These are phyloP conservation scores for Baronia brevicornis DNA, from an alignment of 2,888 invertebrate genomes.

Conservation along the genomic window DNA sequence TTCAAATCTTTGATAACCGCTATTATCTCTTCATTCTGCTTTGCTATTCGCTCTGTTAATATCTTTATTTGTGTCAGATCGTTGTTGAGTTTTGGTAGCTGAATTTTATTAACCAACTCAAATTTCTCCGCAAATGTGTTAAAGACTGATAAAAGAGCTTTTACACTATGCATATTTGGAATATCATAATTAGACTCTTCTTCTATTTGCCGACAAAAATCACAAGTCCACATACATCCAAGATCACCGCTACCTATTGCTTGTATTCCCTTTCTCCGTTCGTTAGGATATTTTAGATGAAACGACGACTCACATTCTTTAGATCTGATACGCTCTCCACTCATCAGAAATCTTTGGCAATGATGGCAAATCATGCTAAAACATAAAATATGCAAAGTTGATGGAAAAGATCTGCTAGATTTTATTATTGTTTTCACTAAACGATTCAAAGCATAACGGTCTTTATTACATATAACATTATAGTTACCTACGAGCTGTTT, in stretches of 20 bases:
- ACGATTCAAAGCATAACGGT: too few species aligned
- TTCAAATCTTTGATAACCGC: slow-evolving; percentile 36
- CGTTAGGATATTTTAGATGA: slow-evolving; percentile 31
- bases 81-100: slow-evolving; percentile 47
- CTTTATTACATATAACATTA: too few species aligned
- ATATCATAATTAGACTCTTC: slow-evolving; percentile 17
- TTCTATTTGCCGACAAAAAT: slow-evolving; percentile 32
- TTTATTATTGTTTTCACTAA: too few species aligned
- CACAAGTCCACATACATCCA: slow-evolving; percentile 46
- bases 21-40: slow-evolving; percentile 48
- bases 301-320: slow-evolving; percentile 34
- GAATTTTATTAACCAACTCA: slow-evolving; percentile 53
- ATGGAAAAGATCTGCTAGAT: too few species aligned
- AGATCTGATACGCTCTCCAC: slow-evolving; percentile 36
- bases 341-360: slow-evolving; percentile 35
- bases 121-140: slow-evolving; percentile 44
- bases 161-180: slow-evolving; percentile 23
- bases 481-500: too few species aligned
- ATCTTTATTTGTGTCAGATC: slow-evolving; percentile 44
- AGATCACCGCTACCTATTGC: slow-evolving; percentile 39
- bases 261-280: too few species aligned
- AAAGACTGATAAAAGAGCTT: slow-evolving; percentile 30
- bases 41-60: slow-evolving; percentile 36
- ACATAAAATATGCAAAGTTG: slow-evolving; percentile 13
- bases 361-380: slow-evolving; percentile 41